Evolutionary conservation across 2,888 invertebrate genomes (phyloP), one percentile per base, ranked within the genome.

Genomic region (Volucella inanis): DNA sequence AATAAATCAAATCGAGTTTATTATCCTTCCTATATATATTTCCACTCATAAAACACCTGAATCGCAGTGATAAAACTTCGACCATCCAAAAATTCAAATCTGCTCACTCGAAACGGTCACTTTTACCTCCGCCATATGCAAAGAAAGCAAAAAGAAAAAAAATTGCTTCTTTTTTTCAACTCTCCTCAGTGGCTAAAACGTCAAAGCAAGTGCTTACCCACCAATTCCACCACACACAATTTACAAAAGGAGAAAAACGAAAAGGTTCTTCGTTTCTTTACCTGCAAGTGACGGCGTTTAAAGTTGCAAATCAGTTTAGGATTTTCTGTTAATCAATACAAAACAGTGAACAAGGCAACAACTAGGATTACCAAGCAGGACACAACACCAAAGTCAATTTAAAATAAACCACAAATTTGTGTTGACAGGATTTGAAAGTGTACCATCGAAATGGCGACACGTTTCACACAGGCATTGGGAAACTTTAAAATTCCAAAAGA

Each of bases 401-500:
- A 49, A 14, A 57, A 49, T 22, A 22, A 22, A 6, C 15, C 14
- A 11, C 4, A 6, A 55, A 54, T 10, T 47, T 43, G 31, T 52
- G 47, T 71, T 61, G 45, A 72, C 45, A 54, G 38, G 2, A 9
- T 52, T 57, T 8, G 22, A 14, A 45, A 4, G n/a, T 18, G 15
- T 31, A 31, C 11, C 43, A 10, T 4, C 8, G 15, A 4, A 74
- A 86, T 86, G 86, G 62, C 86, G 82, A 82, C 86, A 82, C 86
- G 77, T 82, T 86, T 82, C 74, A 38, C 12, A 14, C 62, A 57
- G 12, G 70, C 68, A 15, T 10, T 86, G 59, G 74, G 90, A 61
- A 89, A 89, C 86, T 90, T 89, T 82, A 90, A 89, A 86, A 88
- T 91, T 83, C 91, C 91, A 8, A 87, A 88, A 70, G 91, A 92